Evolutionary conservation across 2,113 vertebrate genomes (phyloP).

Genomic region (Redunca redunca): DNA sequence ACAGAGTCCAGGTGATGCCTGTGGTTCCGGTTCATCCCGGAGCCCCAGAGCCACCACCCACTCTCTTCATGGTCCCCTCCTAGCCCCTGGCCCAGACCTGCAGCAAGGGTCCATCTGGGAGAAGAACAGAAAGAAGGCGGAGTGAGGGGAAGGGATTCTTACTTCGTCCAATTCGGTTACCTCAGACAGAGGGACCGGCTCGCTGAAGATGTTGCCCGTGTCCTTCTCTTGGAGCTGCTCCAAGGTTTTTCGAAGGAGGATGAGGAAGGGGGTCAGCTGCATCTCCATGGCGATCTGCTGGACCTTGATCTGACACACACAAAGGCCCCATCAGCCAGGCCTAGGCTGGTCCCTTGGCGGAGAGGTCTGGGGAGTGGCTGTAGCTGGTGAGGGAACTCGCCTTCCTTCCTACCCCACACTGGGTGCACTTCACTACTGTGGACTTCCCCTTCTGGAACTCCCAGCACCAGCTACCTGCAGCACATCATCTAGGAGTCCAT

Average conservation of each 20-base stretch:
- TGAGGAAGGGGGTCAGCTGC: constrained; percentile 96
- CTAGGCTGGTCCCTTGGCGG: background rate
- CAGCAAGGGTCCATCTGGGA: constrained; percentile 65
- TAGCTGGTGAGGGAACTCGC: background rate
- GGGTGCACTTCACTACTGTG: background rate
- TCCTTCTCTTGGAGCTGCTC: constrained; percentile 98
- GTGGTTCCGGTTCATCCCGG: constrained; percentile 1
- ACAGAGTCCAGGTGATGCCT: constrained; percentile 49
- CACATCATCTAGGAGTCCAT: background rate
- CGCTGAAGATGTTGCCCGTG: constrained; percentile 97
- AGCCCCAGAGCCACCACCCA: background rate
- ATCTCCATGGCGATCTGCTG: constrained; percentile 97
- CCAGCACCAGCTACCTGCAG: background rate
- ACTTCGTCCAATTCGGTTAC: constrained; percentile 92
- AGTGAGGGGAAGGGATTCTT: constrained; percentile 85
- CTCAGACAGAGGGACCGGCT: constrained; percentile 97
- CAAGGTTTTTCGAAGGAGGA: constrained; percentile 93
- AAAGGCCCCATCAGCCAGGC: constrained; percentile 56
- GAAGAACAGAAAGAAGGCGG: constrained; percentile 73
- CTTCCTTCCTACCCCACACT: background rate
- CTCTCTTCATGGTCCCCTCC: background rate
- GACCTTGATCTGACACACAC: constrained; percentile 92
- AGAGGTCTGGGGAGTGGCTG: background rate
- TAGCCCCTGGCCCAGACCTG: constrained; percentile 25
- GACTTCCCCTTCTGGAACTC: background rate